A percentile compares a stretch with the other conserved stretches of the same genome.
Evolutionary conservation across 2,888 invertebrate species (phyloP).

Genomic region (Ethmia dodecea): DNA sequence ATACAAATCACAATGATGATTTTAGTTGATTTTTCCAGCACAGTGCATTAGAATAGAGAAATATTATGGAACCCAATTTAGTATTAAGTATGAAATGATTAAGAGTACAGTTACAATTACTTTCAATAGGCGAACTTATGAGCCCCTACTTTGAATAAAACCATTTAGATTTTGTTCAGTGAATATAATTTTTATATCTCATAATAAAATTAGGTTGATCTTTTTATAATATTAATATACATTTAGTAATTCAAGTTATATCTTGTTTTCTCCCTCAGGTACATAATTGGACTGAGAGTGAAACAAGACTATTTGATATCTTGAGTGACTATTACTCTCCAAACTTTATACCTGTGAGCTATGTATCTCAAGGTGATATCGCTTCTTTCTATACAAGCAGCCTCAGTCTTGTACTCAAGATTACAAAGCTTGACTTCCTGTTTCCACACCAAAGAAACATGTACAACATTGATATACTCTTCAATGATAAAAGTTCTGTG

Average conservation of each 20-base stretch:
- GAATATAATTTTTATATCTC: no score
- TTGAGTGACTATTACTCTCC: slow-evolving; percentile 40
- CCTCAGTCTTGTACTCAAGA: slow-evolving; percentile 41
- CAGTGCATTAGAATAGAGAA: background rate
- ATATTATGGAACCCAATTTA: background rate
- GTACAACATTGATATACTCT: slow-evolving; percentile 53
- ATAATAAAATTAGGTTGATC: no score
- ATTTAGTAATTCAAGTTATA: no score
- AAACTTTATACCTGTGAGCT: slow-evolving; percentile 46
- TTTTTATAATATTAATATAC: no score
- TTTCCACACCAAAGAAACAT: slow-evolving; percentile 52
- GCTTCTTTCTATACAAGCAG: slow-evolving; percentile 55
- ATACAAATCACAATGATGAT: background rate
- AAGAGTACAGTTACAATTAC: no score
- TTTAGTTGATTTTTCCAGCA: background rate
- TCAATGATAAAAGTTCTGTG: slow-evolving; percentile 49
- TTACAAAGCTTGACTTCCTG: slow-evolving; percentile 56
- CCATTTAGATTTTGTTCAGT: no score
- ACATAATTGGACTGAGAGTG: slow-evolving; percentile 47
- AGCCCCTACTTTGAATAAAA: no score
- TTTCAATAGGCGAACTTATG: no score
- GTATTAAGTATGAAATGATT: background rate
- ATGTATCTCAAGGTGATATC: slow-evolving; percentile 32
- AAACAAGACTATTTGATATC: slow-evolving; percentile 40
- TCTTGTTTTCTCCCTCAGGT: slow-evolving; percentile 49